Evolutionary conservation across 2,888 invertebrate species (phyloP), one percentile per base, ranked within the genome.

Genomic region (Epirrhoe tristata): DNA sequence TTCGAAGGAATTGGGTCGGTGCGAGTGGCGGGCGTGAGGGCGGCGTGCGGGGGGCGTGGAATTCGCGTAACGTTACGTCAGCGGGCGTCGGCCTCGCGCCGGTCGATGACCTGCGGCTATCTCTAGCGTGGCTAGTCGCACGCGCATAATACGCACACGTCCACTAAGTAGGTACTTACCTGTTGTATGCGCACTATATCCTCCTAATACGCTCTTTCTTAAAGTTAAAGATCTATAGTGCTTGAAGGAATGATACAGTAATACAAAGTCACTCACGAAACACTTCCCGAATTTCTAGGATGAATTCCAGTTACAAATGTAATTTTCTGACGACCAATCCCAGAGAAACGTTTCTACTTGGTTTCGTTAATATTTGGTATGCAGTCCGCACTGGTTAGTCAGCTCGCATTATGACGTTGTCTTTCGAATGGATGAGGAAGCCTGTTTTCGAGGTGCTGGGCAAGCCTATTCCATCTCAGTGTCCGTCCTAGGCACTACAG

Each of bases 41-140:
- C 72, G 75, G 81, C 60, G 79, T 74, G 76, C 77, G 79, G 82
- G 79, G 79, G 75, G 81, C 82, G 85, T 82, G 90, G 91, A 90
- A 91, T 92, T 90, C 91, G 92, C 93, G 89, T 91, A 91, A 91
- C 87, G 88, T 93, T 93, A 93, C 93, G 93, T 93, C 93, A 93
- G 91, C 89, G 93, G 89, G 82, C 92, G 86, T 87, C 89, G 91
- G 88, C 93, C 93, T 87, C 90, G 86, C 87, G 78, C 73, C 90
- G 93, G 92, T 89, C 92, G 84, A 84, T 86, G 91, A 93, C 93
- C 93, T 81, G 85, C 85, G 83, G 88, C 91, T 91, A 91, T 91
- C 91, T 91, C 90, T 91, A 90, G 89, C 83, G 79, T 78, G 77
- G 81, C 84, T 82, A 74, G 83, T 78, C 89, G 87, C 87, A 86